phyloP scores from a whole-genome alignment of 2,797 vertebrate genomes.

The Chromobotia macracanthus region DNA sequence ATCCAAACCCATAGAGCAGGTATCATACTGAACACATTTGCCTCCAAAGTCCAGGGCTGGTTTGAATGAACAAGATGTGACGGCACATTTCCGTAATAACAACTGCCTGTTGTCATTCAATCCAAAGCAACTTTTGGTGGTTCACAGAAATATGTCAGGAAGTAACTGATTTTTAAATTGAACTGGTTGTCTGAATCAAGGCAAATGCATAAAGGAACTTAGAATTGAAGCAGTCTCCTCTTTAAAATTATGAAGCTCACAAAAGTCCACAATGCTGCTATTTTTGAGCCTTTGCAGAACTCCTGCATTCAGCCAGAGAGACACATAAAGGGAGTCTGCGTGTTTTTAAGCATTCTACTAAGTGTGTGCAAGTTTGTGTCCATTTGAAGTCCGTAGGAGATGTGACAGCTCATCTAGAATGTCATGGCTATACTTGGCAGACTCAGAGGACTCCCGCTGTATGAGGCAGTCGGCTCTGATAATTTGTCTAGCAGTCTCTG shows the following conservation, averaged over 20 bases:
- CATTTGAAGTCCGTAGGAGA: conserved; percentile 69
- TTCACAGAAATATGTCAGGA: conserved; percentile 39
- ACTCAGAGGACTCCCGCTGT: conserved; percentile 60
- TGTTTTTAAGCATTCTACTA: conserved; percentile 17
- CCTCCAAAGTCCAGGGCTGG: conserved; percentile 12
- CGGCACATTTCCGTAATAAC: conserved; percentile 24
- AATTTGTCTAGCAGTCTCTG: conserved; percentile 72
- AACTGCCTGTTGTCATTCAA: conserved; percentile 32
- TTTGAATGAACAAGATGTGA: conserved; percentile 35
- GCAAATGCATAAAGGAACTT: conserved; percentile 24
- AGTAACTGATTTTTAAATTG: conserved; percentile 37
- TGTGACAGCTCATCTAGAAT: conserved; percentile 75
- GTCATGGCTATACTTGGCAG: conserved; percentile 70
- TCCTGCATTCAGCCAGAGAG: conserved; percentile 39
- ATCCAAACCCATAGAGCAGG: conserved; percentile 16
- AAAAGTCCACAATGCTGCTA: conserved; percentile 33
- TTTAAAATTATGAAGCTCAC: conserved; percentile 30
- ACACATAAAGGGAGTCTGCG: conserved; percentile 22
- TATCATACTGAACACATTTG: not conserved
- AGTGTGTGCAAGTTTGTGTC: conserved; percentile 51
- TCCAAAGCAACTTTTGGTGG: conserved; percentile 26
- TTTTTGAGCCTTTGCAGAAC: conserved; percentile 49
- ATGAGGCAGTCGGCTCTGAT: conserved; percentile 67
- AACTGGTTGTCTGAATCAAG: conserved; percentile 37
- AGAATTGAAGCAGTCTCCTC: conserved; percentile 13